Base-by-base conservation (phyloP, 1,140 invertebrate species). In the Drosophila ambigua region DNA sequence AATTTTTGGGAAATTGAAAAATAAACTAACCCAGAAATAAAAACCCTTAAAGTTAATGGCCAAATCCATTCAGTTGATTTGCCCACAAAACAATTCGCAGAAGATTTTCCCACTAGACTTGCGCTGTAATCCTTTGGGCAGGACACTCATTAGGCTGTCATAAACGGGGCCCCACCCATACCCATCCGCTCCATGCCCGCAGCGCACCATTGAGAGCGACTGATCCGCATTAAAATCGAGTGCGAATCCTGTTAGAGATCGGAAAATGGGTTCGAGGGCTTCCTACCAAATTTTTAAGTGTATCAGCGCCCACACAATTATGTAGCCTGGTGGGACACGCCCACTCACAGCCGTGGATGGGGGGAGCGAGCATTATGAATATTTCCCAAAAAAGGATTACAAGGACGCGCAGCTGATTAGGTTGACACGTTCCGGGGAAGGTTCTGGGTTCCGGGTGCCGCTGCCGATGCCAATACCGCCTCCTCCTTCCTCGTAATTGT, bases 251-350 rank as follows among this genome's bases (percentile, higher is more conserved):
- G 16, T 48, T 49, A 55, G 45, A 57, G 57, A 43, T 45, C 44
- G 45, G 13, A 28, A 51, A 60, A 51, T 58, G 65, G 43, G 8
- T 35, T 39, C 35, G 35, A 4, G 11, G 35, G 5, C 4, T 39
- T 69, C 31, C 65, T 4, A 26, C 5, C 15, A 48, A 57, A 63
- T 61, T 75, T 74, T 74, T 65, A 75, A 75, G 71, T 75, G 72
- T 74, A 75, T 75, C 72, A 74, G 61, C 80, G 80, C 80, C 80
- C 80, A 84, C 80, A 84, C 72, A 84, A 83, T 83, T 83, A 83
- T 63, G 52, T 57, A 77, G 58, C 75, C 59, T 52, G 39, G 28
- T 5, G 51, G 55, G 35, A 7, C 50, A 80, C 81, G 77, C 81
- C 81, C 71, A 23, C 35, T 9, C 23, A 7, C 5, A 48, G n/a